Conservation (phyloP, 2,888 invertebrate species). For the Caenorhabditis plicata region DNA sequence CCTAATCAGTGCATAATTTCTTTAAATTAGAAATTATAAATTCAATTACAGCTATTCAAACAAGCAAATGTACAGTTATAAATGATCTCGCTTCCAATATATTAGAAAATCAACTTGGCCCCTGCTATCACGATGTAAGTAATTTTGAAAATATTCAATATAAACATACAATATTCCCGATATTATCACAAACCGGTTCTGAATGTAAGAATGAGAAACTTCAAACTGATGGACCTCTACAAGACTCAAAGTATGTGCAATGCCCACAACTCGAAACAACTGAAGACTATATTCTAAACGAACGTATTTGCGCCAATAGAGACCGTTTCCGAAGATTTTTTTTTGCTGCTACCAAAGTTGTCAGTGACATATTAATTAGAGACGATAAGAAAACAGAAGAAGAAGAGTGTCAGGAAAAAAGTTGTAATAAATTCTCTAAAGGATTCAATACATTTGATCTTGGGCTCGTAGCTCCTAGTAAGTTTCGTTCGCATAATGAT, state of each 20-base stretch:
- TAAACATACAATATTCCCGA: too few relatives aligned
- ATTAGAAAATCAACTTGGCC: constrained; percentile 8
- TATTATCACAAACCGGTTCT: constrained; percentile 19
- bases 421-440: constrained; percentile 11
- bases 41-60: constrained; percentile 12
- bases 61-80: constrained; percentile 17
- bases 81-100: constrained; percentile 30
- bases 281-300: constrained; percentile 1
- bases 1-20: constrained; percentile 15
- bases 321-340: constrained; percentile 24
- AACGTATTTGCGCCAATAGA: constrained; percentile 14
- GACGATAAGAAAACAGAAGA: constrained; percentile 15
- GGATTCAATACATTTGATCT: constrained; percentile 20
- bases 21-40: neutral
- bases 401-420: constrained; percentile 24
- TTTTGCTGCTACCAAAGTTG: constrained; percentile 26
- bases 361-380: constrained; percentile 17
- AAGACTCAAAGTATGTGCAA: constrained; percentile 23
- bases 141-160: too few relatives aligned
- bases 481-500: neutral
- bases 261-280: constrained; percentile 20
- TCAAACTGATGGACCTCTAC: constrained; percentile 18
- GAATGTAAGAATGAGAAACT: constrained; percentile 21
- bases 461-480: constrained; percentile 8
- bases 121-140: neutral